Base-by-base conservation (phyloP, 1,140 invertebrate species). In the Ips nitidus region DNA sequence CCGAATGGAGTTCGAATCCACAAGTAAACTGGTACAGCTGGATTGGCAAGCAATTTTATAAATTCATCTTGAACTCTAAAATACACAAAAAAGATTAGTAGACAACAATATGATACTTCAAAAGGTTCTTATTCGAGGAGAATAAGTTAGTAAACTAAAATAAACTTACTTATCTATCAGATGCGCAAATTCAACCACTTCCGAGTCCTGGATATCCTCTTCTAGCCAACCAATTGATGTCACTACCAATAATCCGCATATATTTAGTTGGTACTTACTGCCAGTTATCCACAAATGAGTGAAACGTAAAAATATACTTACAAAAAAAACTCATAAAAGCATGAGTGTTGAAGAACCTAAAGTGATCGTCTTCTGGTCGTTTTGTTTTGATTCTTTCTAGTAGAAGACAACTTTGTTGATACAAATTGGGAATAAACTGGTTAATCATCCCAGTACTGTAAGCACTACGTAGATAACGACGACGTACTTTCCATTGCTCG, bases 281-380 rank as follows among this genome's bases (percentile, higher is more conserved):
- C 45, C 45, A 50, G 1, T 22, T 50, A 50, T 50, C 22, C 3
- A 50, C 3, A 50, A 50, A 50, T 2, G 3, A 3, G 3, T 50
- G 45, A 22, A 2, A 2, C 3, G 45, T 22, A 50, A 3, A 2
- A 1, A 50, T 2, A 3, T 50, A 8, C 59, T 61, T 61, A 61
- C 59, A 47, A 42, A 61, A 61, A 50, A 61, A 61, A 47, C 40
- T 45, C 41, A 2, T 45, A 45, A 61, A 61, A 1, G 59, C 5
- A 4, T 61, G 40, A 22, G n/a, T 47, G 38, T 61, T 61, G 37
- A 61, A 61, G 37, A 61, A 61, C n/a, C 47, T 61, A 61, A 22
- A 61, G 4, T 39, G 42, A 61, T 61, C 59, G 4, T 61, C 59
- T 1, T 47, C 40, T 6, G 59, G 41, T 0, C 22, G 41, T 4